phyloP scores from a whole-genome alignment of 1,140 invertebrate genomes.

The Trichonephila inaurata region DNA sequence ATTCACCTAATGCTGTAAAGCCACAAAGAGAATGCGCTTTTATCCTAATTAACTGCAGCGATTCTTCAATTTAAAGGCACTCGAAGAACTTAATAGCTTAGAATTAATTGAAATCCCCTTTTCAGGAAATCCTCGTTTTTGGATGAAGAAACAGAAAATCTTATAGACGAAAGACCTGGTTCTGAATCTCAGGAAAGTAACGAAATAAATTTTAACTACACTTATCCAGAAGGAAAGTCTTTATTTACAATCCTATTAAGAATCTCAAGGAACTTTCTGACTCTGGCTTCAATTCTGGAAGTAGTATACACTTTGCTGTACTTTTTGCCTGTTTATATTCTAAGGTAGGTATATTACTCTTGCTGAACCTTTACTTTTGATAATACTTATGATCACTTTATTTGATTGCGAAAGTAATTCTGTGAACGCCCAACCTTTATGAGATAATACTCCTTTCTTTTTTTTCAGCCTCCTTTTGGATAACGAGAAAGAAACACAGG shows the following conservation, averaged over 20 bases:
- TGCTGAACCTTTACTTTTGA: slow-evolving; percentile 2
- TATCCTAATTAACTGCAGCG: not conserved
- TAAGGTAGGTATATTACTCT: slow-evolving; percentile 16
- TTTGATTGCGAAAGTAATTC: slow-evolving; percentile 37
- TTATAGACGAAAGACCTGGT: not conserved
- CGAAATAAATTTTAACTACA: not conserved
- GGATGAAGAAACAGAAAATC: slow-evolving; percentile 30
- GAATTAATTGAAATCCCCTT: not conserved
- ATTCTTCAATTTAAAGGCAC: not conserved
- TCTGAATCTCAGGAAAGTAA: slow-evolving; percentile 32
- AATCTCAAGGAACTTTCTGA: slow-evolving; percentile 37
- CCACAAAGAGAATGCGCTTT: not conserved
- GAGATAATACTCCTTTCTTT: slow-evolving; percentile 34
- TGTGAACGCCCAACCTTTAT: slow-evolving; percentile 24
- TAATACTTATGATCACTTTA: slow-evolving; percentile 45
- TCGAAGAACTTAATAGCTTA: not conserved
- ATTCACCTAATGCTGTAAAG: not conserved
- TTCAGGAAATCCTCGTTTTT: not conserved
- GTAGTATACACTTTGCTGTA: slow-evolving; percentile 26
- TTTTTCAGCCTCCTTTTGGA: slow-evolving; percentile 48
- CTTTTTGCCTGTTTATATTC: slow-evolving; percentile 59
- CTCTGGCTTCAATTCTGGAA: slow-evolving; percentile 59
- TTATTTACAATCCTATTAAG: slow-evolving; percentile 39
- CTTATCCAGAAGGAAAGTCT: slow-evolving; percentile 42
- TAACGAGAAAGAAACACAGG: slow-evolving; percentile 28